Conservation (phyloP, 2,888 invertebrate species). For the Epinotia bilunana region DNA sequence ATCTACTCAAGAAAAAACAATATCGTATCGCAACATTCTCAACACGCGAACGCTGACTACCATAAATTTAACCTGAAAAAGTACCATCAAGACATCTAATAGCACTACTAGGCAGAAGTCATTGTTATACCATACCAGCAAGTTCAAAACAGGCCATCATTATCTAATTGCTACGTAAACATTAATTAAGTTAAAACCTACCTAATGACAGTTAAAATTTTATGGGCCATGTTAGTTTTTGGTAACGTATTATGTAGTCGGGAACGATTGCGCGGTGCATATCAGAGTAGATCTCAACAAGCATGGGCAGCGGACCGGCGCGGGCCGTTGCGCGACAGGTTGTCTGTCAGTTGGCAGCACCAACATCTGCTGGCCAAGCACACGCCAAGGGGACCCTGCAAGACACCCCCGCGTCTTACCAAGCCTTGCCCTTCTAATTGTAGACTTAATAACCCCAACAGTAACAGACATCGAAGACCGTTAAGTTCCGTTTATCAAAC, state of each 20-base stretch:
- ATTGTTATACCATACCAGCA: constrained; percentile 56
- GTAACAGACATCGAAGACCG: constrained; percentile 77
- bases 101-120: constrained; percentile 55
- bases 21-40: constrained; percentile 73
- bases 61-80: constrained; percentile 74
- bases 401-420: constrained; percentile 80
- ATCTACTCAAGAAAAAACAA: constrained; percentile 67
- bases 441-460: constrained; percentile 60
- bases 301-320: constrained; percentile 74
- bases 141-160: constrained; percentile 52
- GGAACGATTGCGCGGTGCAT: constrained; percentile 67
- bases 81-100: constrained; percentile 45
- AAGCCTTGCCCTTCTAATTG: constrained; percentile 67
- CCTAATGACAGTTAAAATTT: constrained; percentile 30
- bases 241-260: constrained; percentile 69
- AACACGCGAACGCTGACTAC: constrained; percentile 69
- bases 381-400: constrained; percentile 62
- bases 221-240: constrained; percentile 34
- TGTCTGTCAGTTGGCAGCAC: constrained; percentile 75
- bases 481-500: constrained; percentile 81
- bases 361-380: constrained; percentile 75
- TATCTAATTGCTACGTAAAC: constrained; percentile 16
- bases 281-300: constrained; percentile 71
- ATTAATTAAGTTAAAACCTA: constrained; percentile 25
- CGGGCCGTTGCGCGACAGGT: constrained; percentile 83